Conservation (phyloP, 2,797 vertebrate species). For the Triplophysa bombifrons region DNA sequence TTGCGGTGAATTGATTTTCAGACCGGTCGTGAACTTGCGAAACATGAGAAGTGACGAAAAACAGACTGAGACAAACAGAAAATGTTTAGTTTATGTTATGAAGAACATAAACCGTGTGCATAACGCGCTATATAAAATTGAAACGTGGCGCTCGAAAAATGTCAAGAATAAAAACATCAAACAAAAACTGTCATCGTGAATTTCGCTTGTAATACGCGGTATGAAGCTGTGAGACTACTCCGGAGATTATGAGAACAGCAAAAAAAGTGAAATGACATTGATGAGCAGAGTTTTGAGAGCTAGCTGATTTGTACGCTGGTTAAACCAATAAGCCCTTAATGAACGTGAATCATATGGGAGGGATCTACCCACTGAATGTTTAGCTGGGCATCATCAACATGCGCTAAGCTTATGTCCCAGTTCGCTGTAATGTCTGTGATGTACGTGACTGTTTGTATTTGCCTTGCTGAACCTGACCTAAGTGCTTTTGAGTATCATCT, state of each 20-base stretch:
- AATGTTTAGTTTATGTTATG: not conserved
- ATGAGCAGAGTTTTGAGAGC: constrained; percentile 51
- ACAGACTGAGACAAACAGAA: constrained; percentile 5
- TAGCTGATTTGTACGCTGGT: constrained; percentile 56
- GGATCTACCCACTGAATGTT: constrained; percentile 38
- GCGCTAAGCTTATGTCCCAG: constrained; percentile 26
- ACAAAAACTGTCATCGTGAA: constrained; percentile 79
- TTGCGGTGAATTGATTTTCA: constrained; percentile 39
- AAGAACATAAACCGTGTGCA: not conserved
- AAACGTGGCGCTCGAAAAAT: constrained; percentile 50
- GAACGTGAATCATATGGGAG: constrained; percentile 53
- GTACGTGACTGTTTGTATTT: constrained; percentile 20
- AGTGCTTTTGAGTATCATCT: constrained; percentile 46
- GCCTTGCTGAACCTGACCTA: constrained; percentile 35
- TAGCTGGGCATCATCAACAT: constrained; percentile 32
- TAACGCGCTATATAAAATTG: constrained; percentile 13
- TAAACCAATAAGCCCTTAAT: constrained; percentile 60
- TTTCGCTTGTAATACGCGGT: constrained; percentile 67
- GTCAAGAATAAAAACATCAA: constrained; percentile 66
- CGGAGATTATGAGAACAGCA: constrained; percentile 52
- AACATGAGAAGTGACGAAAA: constrained; percentile 26
- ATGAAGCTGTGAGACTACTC: constrained; percentile 71
- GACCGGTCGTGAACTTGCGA: constrained; percentile 19
- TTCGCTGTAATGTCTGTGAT: constrained; percentile 21
- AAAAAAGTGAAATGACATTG: constrained; percentile 60